Conservation (phyloP, 2,888 invertebrate species). For the Dorcus hopei region DNA sequence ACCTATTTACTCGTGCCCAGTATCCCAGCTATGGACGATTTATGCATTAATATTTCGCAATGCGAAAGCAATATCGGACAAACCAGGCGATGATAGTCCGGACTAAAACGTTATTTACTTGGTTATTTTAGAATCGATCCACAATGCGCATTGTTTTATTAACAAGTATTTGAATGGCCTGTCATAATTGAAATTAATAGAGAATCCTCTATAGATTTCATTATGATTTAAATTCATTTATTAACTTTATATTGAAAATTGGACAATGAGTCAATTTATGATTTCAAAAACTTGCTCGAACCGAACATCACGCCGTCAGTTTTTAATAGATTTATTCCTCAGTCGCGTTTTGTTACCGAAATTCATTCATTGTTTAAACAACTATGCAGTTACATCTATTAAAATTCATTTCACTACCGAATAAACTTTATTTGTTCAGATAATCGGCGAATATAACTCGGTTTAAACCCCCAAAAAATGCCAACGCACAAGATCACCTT, state of each 20-base stretch:
- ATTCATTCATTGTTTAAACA: background rate
- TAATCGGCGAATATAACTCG: too few relatives aligned
- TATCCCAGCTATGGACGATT: constrained; percentile 6
- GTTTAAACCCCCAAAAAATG: too few relatives aligned
- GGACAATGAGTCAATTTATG: constrained; percentile 20
- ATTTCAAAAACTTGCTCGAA: constrained; percentile 15
- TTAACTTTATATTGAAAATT: constrained; percentile 22
- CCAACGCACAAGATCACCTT: too few relatives aligned
- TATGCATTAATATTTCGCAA: too few relatives aligned
- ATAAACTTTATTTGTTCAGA: too few relatives aligned
- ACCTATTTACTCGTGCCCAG: constrained; percentile 31
- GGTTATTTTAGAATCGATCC: constrained; percentile 38
- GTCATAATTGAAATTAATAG: constrained; percentile 45
- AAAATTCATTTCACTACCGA: too few relatives aligned
- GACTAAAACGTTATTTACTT: constrained; percentile 39
- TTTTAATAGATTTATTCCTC: background rate
- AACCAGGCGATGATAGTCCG: constrained; percentile 29
- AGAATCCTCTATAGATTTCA: constrained; percentile 41
- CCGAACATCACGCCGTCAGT: background rate
- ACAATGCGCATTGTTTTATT: constrained; percentile 42
- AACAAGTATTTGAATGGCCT: constrained; percentile 40
- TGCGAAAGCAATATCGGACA: too few relatives aligned
- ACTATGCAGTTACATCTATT: too few relatives aligned
- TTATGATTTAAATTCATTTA: constrained; percentile 34
- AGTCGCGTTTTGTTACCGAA: too few relatives aligned